Evolutionary conservation across 2,113 vertebrate species (phyloP).

Genomic region (Bos indicus): DNA sequence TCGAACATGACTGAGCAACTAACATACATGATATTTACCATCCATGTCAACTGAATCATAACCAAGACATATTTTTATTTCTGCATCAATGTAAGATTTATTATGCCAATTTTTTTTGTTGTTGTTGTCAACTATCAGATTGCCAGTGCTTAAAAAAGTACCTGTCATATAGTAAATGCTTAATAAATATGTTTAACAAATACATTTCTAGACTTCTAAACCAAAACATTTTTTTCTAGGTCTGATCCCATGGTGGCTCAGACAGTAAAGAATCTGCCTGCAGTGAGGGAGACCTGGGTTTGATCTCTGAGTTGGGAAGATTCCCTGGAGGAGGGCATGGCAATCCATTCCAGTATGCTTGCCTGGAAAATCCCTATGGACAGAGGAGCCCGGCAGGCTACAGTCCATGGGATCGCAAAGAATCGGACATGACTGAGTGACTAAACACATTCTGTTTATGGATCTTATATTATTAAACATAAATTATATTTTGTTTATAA

Average conservation of each 20-base stretch:
- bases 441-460: background rate
- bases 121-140: background rate
- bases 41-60: background rate
- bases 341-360: background rate
- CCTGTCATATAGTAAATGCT: background rate
- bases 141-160: background rate
- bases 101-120: background rate
- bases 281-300: background rate
- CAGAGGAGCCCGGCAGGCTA: background rate
- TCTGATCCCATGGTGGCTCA: background rate
- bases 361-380: background rate
- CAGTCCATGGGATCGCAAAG: background rate
- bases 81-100: background rate
- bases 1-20: rapidly evolving
- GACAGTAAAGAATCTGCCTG: background rate
- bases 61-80: background rate
- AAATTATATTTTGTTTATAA: conserved; percentile 2
- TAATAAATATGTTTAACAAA: background rate
- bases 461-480: background rate
- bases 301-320: background rate
- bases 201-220: background rate
- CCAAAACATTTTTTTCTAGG: background rate
- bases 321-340: background rate
- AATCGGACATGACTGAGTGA: background rate
- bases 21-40: background rate